These are phyloP conservation scores for Vespertilio murinus DNA, from an alignment of 2,797 vertebrate genomes.

Conservation along the genomic window DNA sequence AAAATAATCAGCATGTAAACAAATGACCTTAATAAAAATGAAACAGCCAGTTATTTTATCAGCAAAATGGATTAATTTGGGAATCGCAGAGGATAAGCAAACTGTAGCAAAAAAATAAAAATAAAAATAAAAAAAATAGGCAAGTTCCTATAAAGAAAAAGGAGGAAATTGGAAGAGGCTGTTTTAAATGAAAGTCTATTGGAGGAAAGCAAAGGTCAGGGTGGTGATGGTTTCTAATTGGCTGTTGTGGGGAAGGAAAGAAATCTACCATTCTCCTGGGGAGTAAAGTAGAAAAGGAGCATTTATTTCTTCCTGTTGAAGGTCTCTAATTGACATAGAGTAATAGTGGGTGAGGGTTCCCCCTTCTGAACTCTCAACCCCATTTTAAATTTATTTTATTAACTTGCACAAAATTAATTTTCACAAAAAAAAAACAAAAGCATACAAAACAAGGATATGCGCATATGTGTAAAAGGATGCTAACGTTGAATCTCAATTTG, in stretches of 20 bases:
- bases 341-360: too few relatives aligned
- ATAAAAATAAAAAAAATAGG: neutral
- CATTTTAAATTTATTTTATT: neutral
- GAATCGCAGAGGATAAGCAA: neutral
- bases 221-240: neutral
- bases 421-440: neutral
- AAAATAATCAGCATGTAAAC: neutral
- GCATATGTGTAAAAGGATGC: neutral
- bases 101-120: neutral
- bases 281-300: neutral
- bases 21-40: neutral
- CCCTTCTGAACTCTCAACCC: neutral
- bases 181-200: neutral
- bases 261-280: neutral
- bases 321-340: too few relatives aligned
- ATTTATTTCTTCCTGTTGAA: neutral
- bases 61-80: neutral
- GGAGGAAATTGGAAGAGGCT: neutral
- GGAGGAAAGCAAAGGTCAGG: neutral
- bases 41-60: neutral
- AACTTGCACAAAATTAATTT: neutral
- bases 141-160: neutral
- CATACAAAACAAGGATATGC: neutral
- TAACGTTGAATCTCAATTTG: neutral
- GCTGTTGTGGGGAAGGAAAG: neutral